phyloP scores from a whole-genome alignment of 2,113 vertebrate species.

The Excalfactoria chinensis region DNA sequence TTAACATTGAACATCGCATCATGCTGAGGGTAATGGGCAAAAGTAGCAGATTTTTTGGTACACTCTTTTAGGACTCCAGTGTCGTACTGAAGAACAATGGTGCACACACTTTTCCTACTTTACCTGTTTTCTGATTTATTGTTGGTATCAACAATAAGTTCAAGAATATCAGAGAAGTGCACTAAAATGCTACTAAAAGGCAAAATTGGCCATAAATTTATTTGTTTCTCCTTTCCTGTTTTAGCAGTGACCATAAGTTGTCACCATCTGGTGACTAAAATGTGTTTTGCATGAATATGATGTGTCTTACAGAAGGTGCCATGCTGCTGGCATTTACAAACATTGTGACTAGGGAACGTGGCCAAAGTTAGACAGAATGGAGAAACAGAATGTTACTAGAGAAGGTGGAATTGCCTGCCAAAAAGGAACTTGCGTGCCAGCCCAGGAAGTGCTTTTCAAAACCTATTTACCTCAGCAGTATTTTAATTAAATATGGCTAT shows the following conservation, averaged over 20 bases:
- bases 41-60: not conserved
- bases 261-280: conserved; percentile 16
- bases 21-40: conserved; percentile 89
- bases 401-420: not conserved
- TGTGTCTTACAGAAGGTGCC: not conserved
- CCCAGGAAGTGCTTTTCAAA: not conserved
- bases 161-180: not conserved
- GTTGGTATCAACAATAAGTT: not conserved
- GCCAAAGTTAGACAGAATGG: not conserved
- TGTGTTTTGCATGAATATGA: not conserved
- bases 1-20: conserved; percentile 98
- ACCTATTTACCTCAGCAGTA: not conserved
- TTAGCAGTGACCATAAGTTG: not conserved
- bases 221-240: conserved; percentile 6
- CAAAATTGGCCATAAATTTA: not conserved
- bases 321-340: not conserved
- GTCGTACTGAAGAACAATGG: not conserved
- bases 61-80: not conserved
- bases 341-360: not conserved
- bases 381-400: not conserved
- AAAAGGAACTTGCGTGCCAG: not conserved
- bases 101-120: not conserved
- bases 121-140: not conserved
- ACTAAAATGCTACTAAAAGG: not conserved
- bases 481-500: not conserved